A percentile compares a stretch with the other conserved stretches of the same genome.
phyloP scores from a whole-genome alignment of 92 coral and sea anemone genomes.

The Epizoanthus scotinus region DNA sequence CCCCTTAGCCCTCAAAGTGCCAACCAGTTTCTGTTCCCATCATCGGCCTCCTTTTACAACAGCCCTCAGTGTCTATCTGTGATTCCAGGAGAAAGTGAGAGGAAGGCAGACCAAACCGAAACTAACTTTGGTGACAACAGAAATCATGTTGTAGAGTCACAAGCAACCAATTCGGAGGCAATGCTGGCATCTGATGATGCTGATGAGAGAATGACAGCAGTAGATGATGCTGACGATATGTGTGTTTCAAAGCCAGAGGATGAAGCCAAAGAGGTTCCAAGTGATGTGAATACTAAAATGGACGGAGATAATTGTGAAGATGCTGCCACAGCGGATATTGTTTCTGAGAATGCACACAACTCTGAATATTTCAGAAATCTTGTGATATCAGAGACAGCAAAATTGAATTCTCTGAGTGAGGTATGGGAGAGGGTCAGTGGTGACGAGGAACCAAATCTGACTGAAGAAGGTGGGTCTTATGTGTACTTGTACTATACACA shows the following conservation, averaged over 20 bases:
- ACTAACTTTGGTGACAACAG: neutral
- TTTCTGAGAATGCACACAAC: slow-evolving; percentile 33
- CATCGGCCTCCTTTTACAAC: slow-evolving; percentile 49
- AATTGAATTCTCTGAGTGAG: slow-evolving; percentile 63
- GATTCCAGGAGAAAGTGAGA: slow-evolving; percentile 30
- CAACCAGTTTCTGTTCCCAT: slow-evolving; percentile 66
- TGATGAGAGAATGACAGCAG: neutral
- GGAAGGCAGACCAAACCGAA: neutral
- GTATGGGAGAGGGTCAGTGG: slow-evolving; percentile 66
- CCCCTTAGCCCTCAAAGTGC: slow-evolving; percentile 92
- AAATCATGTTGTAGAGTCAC: neutral
- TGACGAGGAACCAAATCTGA: slow-evolving; percentile 52
- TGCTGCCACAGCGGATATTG: slow-evolving; percentile 11
- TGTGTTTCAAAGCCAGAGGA: too few relatives aligned
- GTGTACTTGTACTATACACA: too few relatives aligned
- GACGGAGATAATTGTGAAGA: neutral
- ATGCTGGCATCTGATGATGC: neutral
- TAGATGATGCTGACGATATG: neutral
- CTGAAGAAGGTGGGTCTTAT: slow-evolving; percentile 92
- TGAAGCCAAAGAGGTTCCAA: too few relatives aligned
- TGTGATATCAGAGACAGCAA: slow-evolving; percentile 64
- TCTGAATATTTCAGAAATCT: slow-evolving; percentile 70
- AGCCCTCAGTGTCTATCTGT: slow-evolving; percentile 44
- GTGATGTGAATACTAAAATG: too few relatives aligned
- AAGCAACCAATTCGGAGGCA: neutral